Evolutionary conservation across 2,113 vertebrate genomes (phyloP).

Genomic region (human): DNA sequence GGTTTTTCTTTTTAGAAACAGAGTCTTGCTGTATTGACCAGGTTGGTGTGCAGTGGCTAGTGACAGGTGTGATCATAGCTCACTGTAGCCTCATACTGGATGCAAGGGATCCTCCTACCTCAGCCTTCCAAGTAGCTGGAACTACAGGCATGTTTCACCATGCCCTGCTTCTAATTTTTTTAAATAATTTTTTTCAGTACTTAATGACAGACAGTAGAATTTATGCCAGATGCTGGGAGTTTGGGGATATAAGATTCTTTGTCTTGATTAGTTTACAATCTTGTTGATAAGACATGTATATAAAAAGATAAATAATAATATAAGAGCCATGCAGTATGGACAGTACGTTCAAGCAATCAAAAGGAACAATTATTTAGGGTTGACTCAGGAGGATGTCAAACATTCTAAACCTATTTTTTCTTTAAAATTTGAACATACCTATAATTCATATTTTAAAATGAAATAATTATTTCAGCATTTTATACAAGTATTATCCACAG

Average conservation of each 20-base stretch:
- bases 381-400: not conserved
- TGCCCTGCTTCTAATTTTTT: not conserved
- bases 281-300: not conserved
- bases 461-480: constrained; percentile 33
- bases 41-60: not conserved
- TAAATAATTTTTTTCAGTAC: not conserved
- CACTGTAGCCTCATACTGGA: not conserved
- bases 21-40: not conserved
- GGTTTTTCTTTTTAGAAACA: not conserved
- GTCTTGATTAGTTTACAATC: not conserved
- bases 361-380: not conserved
- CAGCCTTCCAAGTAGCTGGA: not conserved
- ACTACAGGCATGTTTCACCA: not conserved
- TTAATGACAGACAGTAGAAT: not conserved
- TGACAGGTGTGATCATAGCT: not conserved
- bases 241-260: not conserved
- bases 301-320: constrained; percentile 4
- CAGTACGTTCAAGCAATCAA: not conserved
- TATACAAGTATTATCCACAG: not conserved
- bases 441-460: constrained; percentile 26
- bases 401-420: not conserved
- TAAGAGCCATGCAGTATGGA: not conserved
- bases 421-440: constrained; percentile 5
- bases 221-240: not conserved
- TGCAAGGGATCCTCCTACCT: not conserved